phyloP scores from a whole-genome alignment of 2,888 invertebrate genomes.

The Zhuqinia jingwanae region DNA sequence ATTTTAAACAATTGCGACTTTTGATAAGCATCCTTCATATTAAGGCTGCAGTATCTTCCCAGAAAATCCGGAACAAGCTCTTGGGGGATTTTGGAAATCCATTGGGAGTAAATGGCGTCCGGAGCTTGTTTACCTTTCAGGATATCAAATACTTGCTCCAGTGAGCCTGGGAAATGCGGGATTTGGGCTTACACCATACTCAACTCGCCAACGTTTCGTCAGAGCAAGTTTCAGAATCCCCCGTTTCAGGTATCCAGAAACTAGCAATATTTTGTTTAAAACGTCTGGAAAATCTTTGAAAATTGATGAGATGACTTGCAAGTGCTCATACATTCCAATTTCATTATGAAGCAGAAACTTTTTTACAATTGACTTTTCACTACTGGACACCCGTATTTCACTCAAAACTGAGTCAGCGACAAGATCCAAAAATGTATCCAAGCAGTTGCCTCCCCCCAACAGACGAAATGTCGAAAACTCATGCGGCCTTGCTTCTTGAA shows the following conservation, averaged over 20 bases:
- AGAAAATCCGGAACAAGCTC: slow-evolving; percentile 27
- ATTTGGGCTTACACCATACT: slow-evolving; percentile 71
- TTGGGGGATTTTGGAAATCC: slow-evolving; percentile 24
- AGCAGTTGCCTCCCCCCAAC: not conserved
- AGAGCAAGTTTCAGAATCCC: slow-evolving; percentile 63
- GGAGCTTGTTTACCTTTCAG: not conserved
- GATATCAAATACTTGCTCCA: slow-evolving; percentile 49
- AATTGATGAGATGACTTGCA: too few species aligned
- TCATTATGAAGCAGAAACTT: slow-evolving; percentile 54
- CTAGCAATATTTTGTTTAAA: slow-evolving; percentile 62
- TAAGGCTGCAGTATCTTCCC: slow-evolving; percentile 42
- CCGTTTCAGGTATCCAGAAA: slow-evolving; percentile 65
- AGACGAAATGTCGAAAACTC: slow-evolving; percentile 41
- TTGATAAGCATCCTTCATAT: slow-evolving; percentile 53
- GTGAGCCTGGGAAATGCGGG: not conserved
- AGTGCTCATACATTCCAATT: slow-evolving; percentile 22
- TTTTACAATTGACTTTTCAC: not conserved
- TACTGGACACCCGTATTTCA: not conserved
- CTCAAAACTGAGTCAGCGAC: slow-evolving; percentile 42
- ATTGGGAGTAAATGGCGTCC: not conserved
- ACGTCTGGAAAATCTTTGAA: slow-evolving; percentile 31
- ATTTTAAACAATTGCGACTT: slow-evolving; percentile 13
- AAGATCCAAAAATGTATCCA: not conserved
- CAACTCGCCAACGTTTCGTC: slow-evolving; percentile 73
- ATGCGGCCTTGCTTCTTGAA: not conserved